These are phyloP conservation scores for Falco novaeseelandiae DNA, from an alignment of 2,797 vertebrate genomes.

Conservation along the genomic window DNA sequence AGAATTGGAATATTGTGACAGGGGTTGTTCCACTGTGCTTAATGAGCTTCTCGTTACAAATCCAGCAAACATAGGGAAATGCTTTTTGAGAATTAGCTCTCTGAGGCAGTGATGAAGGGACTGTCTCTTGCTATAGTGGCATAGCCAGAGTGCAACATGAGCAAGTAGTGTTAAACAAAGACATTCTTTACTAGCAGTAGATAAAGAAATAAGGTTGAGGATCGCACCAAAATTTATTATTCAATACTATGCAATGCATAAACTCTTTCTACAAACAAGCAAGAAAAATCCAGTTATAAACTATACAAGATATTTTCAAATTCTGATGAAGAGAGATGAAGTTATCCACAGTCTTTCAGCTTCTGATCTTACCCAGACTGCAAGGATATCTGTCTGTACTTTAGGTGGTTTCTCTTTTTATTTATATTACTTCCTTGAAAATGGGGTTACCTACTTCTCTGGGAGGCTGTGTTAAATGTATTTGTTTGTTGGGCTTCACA, in stretches of 20 bases:
- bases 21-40: not conserved
- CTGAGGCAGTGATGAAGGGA: not conserved
- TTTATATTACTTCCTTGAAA: not conserved
- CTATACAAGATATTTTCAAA: not conserved
- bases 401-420: not conserved
- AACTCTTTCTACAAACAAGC: not conserved
- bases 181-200: not conserved
- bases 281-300: not conserved
- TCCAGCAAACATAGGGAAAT: not conserved
- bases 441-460: slow-evolving; percentile 30
- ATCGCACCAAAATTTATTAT: not conserved
- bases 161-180: not conserved
- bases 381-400: not conserved
- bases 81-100: not conserved
- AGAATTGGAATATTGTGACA: not conserved
- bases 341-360: not conserved
- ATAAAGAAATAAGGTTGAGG: not conserved
- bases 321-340: not conserved
- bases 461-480: not conserved
- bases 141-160: not conserved
- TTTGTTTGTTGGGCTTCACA: slow-evolving; percentile 3
- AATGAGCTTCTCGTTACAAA: not conserved
- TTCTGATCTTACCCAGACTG: not conserved
- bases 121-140: not conserved
- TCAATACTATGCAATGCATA: not conserved